Percentiles rank a stretch among this genome's conserved stretches.
phyloP scores from a whole-genome alignment of 2,888 invertebrate species.

The Lasioglossum lativentre region DNA sequence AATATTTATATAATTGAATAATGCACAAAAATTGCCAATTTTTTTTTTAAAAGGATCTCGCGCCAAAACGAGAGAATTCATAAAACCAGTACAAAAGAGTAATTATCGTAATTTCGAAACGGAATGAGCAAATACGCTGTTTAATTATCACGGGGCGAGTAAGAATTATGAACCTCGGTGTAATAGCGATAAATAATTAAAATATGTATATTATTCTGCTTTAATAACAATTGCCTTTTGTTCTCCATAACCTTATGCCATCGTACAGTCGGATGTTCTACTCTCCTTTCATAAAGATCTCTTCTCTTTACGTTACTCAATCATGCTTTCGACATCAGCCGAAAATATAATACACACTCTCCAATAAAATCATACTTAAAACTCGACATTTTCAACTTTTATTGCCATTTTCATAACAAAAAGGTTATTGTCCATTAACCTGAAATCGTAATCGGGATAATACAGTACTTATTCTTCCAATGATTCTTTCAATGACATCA shows the following conservation, averaged over 20 bases:
- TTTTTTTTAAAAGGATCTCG: background rate
- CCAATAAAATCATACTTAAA: background rate
- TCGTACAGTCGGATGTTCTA: background rate
- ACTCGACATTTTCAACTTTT: background rate
- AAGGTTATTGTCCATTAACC: background rate
- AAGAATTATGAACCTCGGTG: background rate
- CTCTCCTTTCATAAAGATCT: constrained; percentile 1
- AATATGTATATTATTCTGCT: constrained; percentile 8
- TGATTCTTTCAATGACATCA: too few relatives aligned
- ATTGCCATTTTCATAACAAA: background rate
- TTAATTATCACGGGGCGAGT: background rate
- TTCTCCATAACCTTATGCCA: constrained; percentile 2
- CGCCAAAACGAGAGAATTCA: background rate
- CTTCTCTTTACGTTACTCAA: background rate
- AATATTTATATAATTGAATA: background rate
- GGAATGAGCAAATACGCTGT: background rate
- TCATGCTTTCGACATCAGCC: background rate
- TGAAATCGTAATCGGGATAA: background rate
- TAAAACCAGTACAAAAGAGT: background rate
- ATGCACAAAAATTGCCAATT: background rate
- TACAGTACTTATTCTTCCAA: background rate
- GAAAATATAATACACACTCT: background rate
- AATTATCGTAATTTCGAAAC: background rate
- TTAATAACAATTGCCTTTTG: constrained; percentile 8
- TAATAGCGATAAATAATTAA: constrained; percentile 1